Conservation (phyloP, 2,113 vertebrate genomes). For the Bos javanicus region DNA sequence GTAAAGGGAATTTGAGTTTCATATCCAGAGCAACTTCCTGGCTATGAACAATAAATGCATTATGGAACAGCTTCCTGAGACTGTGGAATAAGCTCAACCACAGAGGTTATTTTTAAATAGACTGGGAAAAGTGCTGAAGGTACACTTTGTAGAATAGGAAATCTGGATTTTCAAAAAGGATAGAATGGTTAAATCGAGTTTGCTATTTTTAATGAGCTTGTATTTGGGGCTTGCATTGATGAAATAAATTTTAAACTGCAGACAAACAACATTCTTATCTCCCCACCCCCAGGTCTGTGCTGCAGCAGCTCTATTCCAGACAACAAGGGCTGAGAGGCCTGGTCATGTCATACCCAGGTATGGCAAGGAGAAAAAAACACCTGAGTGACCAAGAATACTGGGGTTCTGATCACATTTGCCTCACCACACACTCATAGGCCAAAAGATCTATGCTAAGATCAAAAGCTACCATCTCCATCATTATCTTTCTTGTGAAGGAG, state of each 20-base stretch:
- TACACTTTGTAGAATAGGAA: conserved; percentile 14
- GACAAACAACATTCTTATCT: not conserved
- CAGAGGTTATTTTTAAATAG: conserved; percentile 48
- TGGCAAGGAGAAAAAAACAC: not conserved
- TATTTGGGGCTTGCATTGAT: not conserved
- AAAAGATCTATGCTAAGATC: not conserved
- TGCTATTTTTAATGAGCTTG: not conserved
- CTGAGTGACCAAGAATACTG: not conserved
- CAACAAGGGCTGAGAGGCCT: not conserved
- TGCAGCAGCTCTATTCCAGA: not conserved
- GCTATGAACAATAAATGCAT: conserved; percentile 55
- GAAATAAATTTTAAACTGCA: not conserved
- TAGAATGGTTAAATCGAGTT: not conserved
- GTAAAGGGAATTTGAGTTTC: conserved; percentile 24
- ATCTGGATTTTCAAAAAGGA: conserved; percentile 4
- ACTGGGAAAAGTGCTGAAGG: conserved; percentile 32
- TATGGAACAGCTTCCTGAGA: conserved; percentile 42
- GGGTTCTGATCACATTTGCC: not conserved
- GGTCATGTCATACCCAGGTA: not conserved
- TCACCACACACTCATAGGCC: not conserved
- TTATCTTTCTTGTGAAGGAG: not conserved
- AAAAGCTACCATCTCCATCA: not conserved
- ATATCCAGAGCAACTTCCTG: not conserved
- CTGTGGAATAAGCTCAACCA: not conserved
- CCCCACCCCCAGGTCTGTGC: too few species aligned